Evolutionary conservation across 2,797 vertebrate genomes (phyloP).

Genomic region (Tinamus major): DNA sequence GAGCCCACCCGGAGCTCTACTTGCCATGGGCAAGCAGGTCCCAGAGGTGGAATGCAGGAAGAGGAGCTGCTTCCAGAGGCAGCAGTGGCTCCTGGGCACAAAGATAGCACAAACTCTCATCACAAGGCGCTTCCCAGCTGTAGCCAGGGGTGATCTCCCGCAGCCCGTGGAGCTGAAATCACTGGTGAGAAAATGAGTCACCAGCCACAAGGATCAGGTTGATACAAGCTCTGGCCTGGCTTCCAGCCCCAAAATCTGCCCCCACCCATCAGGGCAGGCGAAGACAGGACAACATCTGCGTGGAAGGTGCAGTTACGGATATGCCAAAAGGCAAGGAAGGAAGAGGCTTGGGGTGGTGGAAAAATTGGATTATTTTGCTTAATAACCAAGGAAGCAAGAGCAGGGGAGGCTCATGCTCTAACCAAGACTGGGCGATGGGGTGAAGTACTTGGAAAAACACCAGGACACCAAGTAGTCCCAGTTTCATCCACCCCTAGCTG

Average conservation of each 20-base stretch:
- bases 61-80: not conserved
- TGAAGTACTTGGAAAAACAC: not conserved
- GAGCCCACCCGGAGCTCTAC: not conserved
- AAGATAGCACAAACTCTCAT: fast-evolving
- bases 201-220: not conserved
- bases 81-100: fast-evolving
- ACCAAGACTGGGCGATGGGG: not conserved
- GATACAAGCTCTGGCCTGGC: not conserved
- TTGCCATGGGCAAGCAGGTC: not conserved
- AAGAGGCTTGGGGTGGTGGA: not conserved
- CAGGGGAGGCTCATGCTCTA: not conserved
- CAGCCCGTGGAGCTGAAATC: not conserved
- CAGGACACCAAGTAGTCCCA: not conserved
- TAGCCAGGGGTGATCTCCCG: not conserved
- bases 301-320: not conserved
- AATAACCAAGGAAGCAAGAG: not conserved
- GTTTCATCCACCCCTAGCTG: not conserved
- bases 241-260: not conserved
- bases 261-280: not conserved
- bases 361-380: not conserved
- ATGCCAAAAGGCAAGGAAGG: not conserved
- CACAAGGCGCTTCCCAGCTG: fast-evolving
- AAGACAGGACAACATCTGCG: not conserved
- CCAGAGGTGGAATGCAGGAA: not conserved
- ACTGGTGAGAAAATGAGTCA: not conserved